phyloP scores from a whole-genome alignment of 1,140 invertebrate species.

The Sminthurinus signatus region DNA sequence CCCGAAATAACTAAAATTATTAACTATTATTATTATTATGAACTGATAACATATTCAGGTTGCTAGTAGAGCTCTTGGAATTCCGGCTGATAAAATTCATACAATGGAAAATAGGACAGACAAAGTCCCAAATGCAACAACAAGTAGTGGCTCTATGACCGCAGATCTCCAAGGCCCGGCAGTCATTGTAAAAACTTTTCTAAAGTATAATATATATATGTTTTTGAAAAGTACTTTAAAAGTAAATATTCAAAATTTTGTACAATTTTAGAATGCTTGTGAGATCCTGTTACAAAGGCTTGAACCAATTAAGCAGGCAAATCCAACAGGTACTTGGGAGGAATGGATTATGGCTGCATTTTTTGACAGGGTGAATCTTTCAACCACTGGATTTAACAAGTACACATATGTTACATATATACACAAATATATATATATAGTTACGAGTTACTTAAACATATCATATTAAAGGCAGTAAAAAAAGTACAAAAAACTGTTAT shows the following conservation, averaged over 20 bases:
- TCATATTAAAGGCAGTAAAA: no score
- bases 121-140: slow-evolving; percentile 87
- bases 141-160: slow-evolving; percentile 81
- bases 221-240: no score
- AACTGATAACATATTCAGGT: no score
- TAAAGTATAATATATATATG: no score
- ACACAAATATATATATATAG: background rate
- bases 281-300: slow-evolving; percentile 66
- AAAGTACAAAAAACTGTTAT: no score
- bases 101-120: slow-evolving; percentile 85
- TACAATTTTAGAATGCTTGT: slow-evolving; percentile 70
- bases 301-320: slow-evolving; percentile 64
- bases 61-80: slow-evolving; percentile 63
- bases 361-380: slow-evolving; percentile 68
- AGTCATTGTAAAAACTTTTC: slow-evolving; percentile 57
- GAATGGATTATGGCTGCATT: slow-evolving; percentile 77
- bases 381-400: slow-evolving; percentile 66
- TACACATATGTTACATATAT: no score
- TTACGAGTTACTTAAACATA: no score
- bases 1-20: no score
- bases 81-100: slow-evolving; percentile 70
- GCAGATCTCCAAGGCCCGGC: slow-evolving; percentile 95
- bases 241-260: no score
- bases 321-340: slow-evolving; percentile 74
- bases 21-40: no score